phyloP scores from a whole-genome alignment of 1,140 invertebrate species.

The Heliothis subflexa region DNA sequence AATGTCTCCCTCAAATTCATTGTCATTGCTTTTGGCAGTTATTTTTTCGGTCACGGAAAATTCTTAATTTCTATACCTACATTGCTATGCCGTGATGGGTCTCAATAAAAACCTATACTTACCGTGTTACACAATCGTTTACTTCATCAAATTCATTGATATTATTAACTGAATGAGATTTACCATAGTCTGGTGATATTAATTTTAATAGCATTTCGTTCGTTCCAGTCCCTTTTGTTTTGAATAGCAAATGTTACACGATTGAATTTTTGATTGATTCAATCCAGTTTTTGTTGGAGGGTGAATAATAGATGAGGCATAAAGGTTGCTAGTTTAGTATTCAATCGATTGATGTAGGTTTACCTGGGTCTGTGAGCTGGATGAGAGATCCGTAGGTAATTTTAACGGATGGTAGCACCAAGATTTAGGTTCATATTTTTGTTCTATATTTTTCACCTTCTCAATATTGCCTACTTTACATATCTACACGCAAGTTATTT shows the following conservation, averaged over 20 bases:
- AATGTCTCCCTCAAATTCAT: conserved; percentile 1
- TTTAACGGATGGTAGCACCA: too few relatives aligned
- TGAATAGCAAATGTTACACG: conserved; percentile 19
- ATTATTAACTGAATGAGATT: not conserved
- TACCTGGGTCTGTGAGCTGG: not conserved
- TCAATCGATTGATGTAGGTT: not conserved
- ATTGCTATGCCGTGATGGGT: not conserved
- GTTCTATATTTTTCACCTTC: too few relatives aligned
- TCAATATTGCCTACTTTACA: too few relatives aligned
- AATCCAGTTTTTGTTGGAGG: conserved; percentile 24
- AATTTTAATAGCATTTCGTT: conserved; percentile 20
- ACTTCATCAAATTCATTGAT: conserved; percentile 7
- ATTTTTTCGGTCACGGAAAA: not conserved
- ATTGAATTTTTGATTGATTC: conserved; percentile 39
- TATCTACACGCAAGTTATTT: not conserved
- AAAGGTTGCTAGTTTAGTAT: conserved; percentile 3
- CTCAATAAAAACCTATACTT: not conserved
- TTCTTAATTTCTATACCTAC: not conserved
- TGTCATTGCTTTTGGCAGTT: not conserved
- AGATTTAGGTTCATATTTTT: too few relatives aligned
- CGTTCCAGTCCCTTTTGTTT: conserved; percentile 21
- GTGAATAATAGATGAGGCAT: conserved; percentile 28
- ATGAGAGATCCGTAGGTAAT: not conserved
- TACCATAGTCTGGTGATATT: conserved; percentile 13
- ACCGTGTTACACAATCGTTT: conserved; percentile 20